Percentiles rank a stretch among this genome's conserved stretches.
phyloP scores from a whole-genome alignment of 2,888 invertebrate genomes.

The Cerastis leucographa region DNA sequence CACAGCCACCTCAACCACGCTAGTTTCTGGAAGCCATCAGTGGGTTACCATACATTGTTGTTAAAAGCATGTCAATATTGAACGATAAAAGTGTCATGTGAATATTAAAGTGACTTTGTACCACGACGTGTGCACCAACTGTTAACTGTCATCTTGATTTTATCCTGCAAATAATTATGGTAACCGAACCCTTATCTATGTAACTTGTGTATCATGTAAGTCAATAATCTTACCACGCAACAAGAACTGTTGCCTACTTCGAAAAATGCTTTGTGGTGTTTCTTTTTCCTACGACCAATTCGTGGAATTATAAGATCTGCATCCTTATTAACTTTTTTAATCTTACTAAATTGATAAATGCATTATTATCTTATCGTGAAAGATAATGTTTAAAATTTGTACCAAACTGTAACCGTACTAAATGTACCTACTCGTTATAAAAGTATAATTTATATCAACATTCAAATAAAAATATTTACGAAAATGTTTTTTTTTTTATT shows the following conservation, averaged over 20 bases:
- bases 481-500: constrained; percentile 5
- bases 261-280: constrained; percentile 15
- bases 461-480: constrained; percentile 21
- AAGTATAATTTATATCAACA: constrained; percentile 14
- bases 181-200: not conserved
- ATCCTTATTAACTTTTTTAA: constrained; percentile 26
- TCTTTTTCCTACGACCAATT: constrained; percentile 13
- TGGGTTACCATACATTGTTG: not conserved
- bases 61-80: constrained; percentile 4
- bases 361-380: constrained; percentile 48
- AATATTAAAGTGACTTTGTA: not conserved
- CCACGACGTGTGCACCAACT: not conserved
- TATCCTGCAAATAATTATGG: not conserved
- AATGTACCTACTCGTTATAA: constrained; percentile 21
- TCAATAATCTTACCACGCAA: not conserved
- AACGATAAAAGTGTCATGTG: not conserved
- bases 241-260: constrained; percentile 9
- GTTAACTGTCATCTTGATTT: not conserved
- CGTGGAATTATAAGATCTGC: constrained; percentile 56
- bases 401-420: constrained; percentile 8
- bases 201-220: not conserved
- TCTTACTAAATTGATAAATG: constrained; percentile 20
- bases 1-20: constrained; percentile 11
- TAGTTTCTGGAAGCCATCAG: constrained; percentile 17
- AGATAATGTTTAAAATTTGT: constrained; percentile 28